Base-by-base conservation (phyloP, 2,113 vertebrate species). In the Odocoileus virginianus region DNA sequence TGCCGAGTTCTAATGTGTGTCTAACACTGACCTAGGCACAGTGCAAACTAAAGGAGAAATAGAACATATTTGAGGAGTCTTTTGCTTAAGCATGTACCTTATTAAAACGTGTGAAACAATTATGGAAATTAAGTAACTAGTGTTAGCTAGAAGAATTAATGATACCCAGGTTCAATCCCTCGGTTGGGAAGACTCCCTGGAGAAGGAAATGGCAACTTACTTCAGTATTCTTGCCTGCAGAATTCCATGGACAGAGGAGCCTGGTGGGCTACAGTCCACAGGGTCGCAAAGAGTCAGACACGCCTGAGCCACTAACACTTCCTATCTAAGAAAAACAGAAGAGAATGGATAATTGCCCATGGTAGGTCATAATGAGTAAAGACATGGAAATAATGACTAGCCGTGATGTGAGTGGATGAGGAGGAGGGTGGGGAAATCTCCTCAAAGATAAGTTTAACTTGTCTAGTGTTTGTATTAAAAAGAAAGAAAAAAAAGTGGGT, bases 281-380 rank as follows among this genome's bases (percentile, higher is more conserved):
- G 19, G 19, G 64, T 71, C 4, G 0, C 67, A 36, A 71, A 71
- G 5, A 40, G 21, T 40, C 2, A 0, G n/a, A 40, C 64, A 71
- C 5, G 5, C 23, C n/a, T 40, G 19, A 71, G n/a, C 17, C 19
- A 71, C 67, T 71, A 36, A 71, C 19, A 71, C n/a, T 36, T 71
- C n/a, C 17, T 71, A 88, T 54, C 40, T 94, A n/a, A 93, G 89
- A 89, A 95, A 88, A 36, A 67, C 10, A 47, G 10, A 45, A 36
- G 36, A 82, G 27, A 82, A 86, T 23, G 33, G 17, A 19, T 89
- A 25, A 54, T 83, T 81, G 82, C 50, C 43, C 36, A 6, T 30
- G 21, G 16, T 60, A 43, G 36, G 61, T 50, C 58, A 27, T 43
- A 47, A n/a, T 55, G 40, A 91, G 19, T 47, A 87, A 95, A 95